A percentile compares a stretch with the other conserved stretches of the same genome.
Evolutionary conservation across 1,140 invertebrate species (phyloP).

Genomic region (Bombus pascuorum): DNA sequence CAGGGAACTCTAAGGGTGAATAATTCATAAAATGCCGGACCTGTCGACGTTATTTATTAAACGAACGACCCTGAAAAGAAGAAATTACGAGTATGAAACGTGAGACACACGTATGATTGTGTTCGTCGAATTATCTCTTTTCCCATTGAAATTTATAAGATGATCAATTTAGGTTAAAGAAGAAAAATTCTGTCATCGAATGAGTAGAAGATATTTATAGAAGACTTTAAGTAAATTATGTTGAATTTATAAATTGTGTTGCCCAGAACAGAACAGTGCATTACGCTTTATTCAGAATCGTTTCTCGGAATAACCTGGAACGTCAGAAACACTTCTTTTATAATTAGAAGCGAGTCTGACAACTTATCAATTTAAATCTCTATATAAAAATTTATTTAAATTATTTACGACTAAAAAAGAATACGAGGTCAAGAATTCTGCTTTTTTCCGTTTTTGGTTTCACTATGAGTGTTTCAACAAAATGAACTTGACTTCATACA

Average conservation of each 20-base stretch:
- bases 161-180: background rate
- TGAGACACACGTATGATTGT: background rate
- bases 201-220: too few relatives aligned
- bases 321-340: too few relatives aligned
- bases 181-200: background rate
- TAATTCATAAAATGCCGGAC: conserved; percentile 68
- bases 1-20: conserved; percentile 48
- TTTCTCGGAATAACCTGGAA: too few relatives aligned
- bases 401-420: background rate
- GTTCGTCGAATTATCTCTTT: conserved; percentile 30
- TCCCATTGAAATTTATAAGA: background rate
- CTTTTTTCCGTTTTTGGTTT: background rate
- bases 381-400: background rate
- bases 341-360: too few relatives aligned
- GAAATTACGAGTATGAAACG: background rate
- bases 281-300: too few relatives aligned
- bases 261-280: too few relatives aligned
- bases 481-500: background rate
- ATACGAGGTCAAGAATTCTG: background rate
- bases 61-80: conserved; percentile 34
- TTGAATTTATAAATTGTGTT: too few relatives aligned
- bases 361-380: too few relatives aligned
- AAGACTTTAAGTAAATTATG: too few relatives aligned
- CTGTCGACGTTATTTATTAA: conserved; percentile 73
- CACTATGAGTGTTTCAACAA: background rate